Conservation (phyloP, 2,113 vertebrate species). For the Thunnus thynnus region DNA sequence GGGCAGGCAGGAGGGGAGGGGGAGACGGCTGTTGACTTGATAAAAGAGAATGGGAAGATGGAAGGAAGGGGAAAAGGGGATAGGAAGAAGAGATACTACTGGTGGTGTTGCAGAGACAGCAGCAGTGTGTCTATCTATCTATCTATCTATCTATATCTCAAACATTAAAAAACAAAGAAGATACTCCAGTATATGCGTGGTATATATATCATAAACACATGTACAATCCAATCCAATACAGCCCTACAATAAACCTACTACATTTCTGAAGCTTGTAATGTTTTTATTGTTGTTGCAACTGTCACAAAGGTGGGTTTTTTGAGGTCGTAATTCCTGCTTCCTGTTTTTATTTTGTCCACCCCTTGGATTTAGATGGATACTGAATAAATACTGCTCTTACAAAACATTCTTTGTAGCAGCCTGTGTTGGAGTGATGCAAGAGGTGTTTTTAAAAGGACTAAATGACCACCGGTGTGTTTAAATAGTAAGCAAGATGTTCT, state of each 20-base stretch:
- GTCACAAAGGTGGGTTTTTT: constrained; percentile 14
- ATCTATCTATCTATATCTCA: constrained; percentile 70
- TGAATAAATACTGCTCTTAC: neutral
- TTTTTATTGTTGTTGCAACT: neutral
- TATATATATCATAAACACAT: neutral
- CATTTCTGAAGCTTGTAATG: constrained; percentile 5
- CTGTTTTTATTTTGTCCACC: neutral
- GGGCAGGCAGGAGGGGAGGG: constrained; percentile 84
- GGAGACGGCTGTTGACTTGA: constrained; percentile 86
- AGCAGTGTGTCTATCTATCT: constrained; percentile 61
- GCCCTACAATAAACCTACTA: constrained; percentile 9
- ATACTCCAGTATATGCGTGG: neutral
- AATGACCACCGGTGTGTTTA: neutral
- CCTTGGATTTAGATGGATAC: neutral
- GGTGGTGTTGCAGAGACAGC: constrained; percentile 68
- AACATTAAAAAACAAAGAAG: neutral
- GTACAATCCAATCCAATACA: constrained; percentile 1
- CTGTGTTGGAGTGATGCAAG: neutral
- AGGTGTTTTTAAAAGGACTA: neutral
- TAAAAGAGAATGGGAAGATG: constrained; percentile 84
- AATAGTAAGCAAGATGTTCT: neutral
- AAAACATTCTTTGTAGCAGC: neutral
- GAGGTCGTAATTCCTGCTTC: constrained; percentile 15
- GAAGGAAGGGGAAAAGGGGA: constrained; percentile 79
- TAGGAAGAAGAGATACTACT: constrained; percentile 81